Conservation (phyloP, 2,888 invertebrate species). For the Xestoiulus laeticollis region DNA sequence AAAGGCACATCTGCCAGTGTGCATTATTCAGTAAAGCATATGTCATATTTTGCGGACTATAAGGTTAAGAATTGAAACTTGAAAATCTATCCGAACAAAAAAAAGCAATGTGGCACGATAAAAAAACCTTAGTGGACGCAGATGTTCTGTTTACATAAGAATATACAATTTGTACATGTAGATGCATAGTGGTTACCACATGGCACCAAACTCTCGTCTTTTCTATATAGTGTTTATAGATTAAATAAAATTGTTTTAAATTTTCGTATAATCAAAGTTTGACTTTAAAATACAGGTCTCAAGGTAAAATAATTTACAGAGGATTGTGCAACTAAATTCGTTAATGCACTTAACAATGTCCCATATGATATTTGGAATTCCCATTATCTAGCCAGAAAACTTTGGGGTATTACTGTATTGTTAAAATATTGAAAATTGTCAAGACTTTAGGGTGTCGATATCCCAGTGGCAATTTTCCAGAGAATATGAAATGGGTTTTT, state of each 20-base stretch:
- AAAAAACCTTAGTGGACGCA: constrained; percentile 1
- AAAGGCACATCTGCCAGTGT: neutral
- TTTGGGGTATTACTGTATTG: too few species aligned
- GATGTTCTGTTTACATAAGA: constrained; percentile 6
- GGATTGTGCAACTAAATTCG: too few species aligned
- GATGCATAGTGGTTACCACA: neutral
- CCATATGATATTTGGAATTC: too few species aligned
- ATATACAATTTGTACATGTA: too few species aligned
- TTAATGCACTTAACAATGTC: too few species aligned
- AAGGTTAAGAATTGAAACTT: constrained; percentile 29
- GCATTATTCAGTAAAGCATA: constrained; percentile 11
- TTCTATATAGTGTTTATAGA: too few species aligned
- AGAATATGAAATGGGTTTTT: constrained; percentile 1
- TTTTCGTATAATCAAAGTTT: too few species aligned
- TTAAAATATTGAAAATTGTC: neutral
- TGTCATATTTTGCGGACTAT: constrained; percentile 15
- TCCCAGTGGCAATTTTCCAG: neutral
- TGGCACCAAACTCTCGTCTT: neutral
- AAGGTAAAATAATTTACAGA: too few species aligned
- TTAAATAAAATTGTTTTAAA: too few species aligned
- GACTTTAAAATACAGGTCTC: too few species aligned
- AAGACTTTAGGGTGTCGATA: neutral
- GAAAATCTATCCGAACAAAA: constrained; percentile 21
- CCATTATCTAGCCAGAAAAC: too few species aligned
- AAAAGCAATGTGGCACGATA: constrained; percentile 13